Base-by-base conservation (phyloP, 2,797 vertebrate genomes). In the Spea hammondii region DNA sequence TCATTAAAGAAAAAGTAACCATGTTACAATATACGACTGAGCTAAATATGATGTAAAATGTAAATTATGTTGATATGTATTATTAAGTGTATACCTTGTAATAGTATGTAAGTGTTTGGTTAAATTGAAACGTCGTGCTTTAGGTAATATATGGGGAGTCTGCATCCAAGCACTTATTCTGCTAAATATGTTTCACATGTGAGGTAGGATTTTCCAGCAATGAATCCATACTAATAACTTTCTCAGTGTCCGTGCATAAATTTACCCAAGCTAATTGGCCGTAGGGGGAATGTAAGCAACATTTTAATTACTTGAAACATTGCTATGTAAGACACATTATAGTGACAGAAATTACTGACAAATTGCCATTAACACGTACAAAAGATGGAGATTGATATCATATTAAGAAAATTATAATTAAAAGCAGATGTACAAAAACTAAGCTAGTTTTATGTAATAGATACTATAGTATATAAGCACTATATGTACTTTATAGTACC, bases 51-150 rank as follows among this genome's bases (percentile, higher is more conserved):
- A 70, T 48, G 55, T 74, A 50, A 76, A 77, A 81, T 76, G 51
- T 72, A 81, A 81, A 81, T 67, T 11, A 66, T 68, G 48, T 59
- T 76, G 32, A 76, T 72, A 81, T 81, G 76, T 76, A 72, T 81
- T 81, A 81, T 67, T 62, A 70, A 72, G 8, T 67, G 5, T 72
- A 47, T 81, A 64, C 51, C 44, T 65, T 68, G 17, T 60, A 66
- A 76, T 64, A 76, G 59, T 50, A 66, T 80, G 66, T 49, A 71
- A 50, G 79, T 80, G 79, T 76, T 81, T 76, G 48, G 45, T 47
- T 51, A 72, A 81, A 77, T 76, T 81, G 64, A 77, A 80, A 80
- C 59, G 69, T 60, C 75, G 72, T 76, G 68, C 14, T 65, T 32
- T 65, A 4, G 65, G 55, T 76, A 80, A 76, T 66, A 51, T 76